Conservation (phyloP, 2,888 invertebrate genomes). For the Galeruca laticollis region DNA sequence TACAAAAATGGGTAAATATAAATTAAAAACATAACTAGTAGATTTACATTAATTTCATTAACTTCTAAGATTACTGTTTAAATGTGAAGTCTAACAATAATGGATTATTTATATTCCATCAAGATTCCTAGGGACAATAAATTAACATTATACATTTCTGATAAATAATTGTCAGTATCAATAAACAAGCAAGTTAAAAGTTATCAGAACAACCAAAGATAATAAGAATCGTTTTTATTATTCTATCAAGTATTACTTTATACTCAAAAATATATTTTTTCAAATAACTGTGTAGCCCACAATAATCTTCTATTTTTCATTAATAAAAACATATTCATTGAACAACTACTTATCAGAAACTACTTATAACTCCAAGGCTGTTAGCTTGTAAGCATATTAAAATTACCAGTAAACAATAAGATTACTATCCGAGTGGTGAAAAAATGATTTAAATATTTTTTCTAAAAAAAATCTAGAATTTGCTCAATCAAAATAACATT, state of each 20-base stretch:
- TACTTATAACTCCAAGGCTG: background rate
- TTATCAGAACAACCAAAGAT: too few relatives aligned
- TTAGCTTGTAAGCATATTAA: background rate
- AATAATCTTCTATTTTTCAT: too few relatives aligned
- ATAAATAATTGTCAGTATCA: background rate
- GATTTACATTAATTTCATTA: background rate
- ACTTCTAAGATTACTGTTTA: background rate
- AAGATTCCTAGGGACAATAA: background rate
- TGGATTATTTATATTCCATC: background rate
- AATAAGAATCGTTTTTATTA: too few relatives aligned
- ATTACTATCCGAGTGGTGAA: background rate
- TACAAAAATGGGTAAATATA: conserved; percentile 1
- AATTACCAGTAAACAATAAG: background rate
- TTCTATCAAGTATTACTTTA: too few relatives aligned
- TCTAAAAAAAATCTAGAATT: background rate
- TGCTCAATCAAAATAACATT: background rate
- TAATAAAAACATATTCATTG: too few relatives aligned
- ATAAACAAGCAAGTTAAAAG: too few relatives aligned
- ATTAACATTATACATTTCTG: background rate
- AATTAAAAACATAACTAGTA: background rate
- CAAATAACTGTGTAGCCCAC: too few relatives aligned
- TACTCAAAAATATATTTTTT: too few relatives aligned
- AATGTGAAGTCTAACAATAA: background rate
- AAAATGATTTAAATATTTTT: background rate
- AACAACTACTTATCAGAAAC: background rate